These are phyloP conservation scores for Pelochelys cantorii DNA, from an alignment of 2,797 vertebrate genomes.

Conservation along the genomic window DNA sequence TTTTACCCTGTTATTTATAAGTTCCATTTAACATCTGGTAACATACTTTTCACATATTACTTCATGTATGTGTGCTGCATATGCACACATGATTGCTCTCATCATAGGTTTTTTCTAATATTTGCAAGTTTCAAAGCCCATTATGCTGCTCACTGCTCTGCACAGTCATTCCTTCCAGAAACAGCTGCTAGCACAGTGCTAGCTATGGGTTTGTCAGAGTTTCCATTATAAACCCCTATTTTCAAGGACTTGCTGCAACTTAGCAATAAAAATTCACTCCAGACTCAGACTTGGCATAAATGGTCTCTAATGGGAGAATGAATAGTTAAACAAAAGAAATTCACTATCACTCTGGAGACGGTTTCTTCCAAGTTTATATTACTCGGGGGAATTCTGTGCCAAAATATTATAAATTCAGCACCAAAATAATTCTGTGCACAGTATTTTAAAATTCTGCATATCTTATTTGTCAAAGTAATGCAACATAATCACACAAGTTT, in stretches of 20 bases:
- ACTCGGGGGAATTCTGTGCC: too few species aligned
- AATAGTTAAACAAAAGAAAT: conserved; percentile 52
- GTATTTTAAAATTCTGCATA: too few species aligned
- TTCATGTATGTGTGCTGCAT: fast-evolving
- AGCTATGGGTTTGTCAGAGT: conserved; percentile 56
- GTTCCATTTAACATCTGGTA: neutral
- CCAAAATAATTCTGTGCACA: too few species aligned
- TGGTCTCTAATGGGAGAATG: conserved; percentile 51
- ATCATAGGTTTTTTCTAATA: neutral
- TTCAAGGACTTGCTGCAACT: conserved; percentile 69
- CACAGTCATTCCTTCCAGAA: conserved; percentile 63
- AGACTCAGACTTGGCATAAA: conserved; percentile 67
- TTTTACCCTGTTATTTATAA: neutral
- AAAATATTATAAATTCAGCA: too few species aligned
- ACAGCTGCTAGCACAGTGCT: conserved; percentile 63
- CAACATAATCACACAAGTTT: too few species aligned
- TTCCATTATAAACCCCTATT: conserved; percentile 72
- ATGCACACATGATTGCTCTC: fast-evolving
- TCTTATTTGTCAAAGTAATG: too few species aligned
- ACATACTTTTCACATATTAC: fast-evolving
- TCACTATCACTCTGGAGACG: conserved; percentile 3
- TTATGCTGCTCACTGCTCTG: conserved; percentile 28
- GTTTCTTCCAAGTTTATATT: neutral
- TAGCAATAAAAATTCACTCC: conserved; percentile 66
- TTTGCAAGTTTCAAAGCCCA: conserved; percentile 39